phyloP scores from a whole-genome alignment of 1,140 invertebrate genomes.

The Trichomalopsis sarcophagae region DNA sequence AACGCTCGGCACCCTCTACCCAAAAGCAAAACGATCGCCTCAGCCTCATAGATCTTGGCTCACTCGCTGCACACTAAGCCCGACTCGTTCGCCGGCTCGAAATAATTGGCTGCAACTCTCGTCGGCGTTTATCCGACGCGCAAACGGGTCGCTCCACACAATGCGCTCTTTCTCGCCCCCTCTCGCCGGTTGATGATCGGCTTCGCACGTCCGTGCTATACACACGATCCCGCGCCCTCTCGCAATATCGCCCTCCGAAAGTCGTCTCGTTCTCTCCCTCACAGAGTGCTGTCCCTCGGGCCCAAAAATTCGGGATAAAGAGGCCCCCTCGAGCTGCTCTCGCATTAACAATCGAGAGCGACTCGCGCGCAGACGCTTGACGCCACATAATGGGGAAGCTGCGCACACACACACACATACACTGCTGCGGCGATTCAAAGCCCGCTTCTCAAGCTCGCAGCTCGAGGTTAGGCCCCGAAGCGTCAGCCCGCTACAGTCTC shows the following conservation, averaged over 20 bases:
- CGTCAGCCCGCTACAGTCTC: slow-evolving; percentile 55
- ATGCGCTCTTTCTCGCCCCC: not conserved
- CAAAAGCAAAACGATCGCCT: not conserved
- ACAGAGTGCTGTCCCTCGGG: not conserved
- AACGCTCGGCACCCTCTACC: too few relatives aligned
- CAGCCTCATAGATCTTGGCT: not conserved
- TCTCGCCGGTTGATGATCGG: not conserved
- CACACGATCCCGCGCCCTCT: not conserved
- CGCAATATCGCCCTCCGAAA: not conserved
- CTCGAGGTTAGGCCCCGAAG: slow-evolving; percentile 46
- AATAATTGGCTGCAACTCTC: not conserved
- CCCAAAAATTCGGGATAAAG: not conserved
- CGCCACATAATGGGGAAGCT: slow-evolving; percentile 64
- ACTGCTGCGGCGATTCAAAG: not conserved
- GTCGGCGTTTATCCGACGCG: not conserved
- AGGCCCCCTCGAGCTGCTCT: not conserved
- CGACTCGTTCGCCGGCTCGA: not conserved
- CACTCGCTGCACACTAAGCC: too few relatives aligned
- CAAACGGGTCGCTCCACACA: not conserved
- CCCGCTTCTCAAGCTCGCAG: slow-evolving; percentile 8
- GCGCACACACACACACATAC: not conserved
- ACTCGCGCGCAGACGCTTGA: slow-evolving; percentile 55
- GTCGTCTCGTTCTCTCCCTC: not conserved
- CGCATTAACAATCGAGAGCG: slow-evolving; percentile 38
- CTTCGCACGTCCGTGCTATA: not conserved